Conservation (phyloP, 2,113 vertebrate genomes). For the Symphodus melops region DNA sequence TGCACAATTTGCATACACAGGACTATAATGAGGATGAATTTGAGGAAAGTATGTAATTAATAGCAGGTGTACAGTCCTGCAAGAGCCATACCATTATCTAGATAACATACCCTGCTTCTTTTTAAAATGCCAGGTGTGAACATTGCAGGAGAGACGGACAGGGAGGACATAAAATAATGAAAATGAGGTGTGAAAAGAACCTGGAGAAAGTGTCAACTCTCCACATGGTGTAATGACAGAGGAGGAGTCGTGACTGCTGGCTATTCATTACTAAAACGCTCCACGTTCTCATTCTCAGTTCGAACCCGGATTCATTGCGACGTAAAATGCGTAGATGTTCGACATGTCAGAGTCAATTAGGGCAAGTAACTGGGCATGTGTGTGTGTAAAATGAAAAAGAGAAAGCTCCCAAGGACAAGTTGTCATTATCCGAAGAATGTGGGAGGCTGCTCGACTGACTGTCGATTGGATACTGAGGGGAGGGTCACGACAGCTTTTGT, state of each 20-base stretch:
- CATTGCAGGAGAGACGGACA: neutral
- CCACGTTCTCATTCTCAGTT: slow-evolving; percentile 3
- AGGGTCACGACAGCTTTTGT: slow-evolving; percentile 31
- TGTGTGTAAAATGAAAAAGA: slow-evolving; percentile 1
- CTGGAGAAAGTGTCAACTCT: slow-evolving; percentile 13
- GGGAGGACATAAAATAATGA: slow-evolving; percentile 1
- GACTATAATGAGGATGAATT: neutral
- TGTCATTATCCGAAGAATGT: slow-evolving; percentile 44
- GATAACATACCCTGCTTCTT: neutral
- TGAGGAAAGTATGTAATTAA: neutral
- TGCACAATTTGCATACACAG: neutral
- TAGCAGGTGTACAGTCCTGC: neutral
- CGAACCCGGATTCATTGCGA: slow-evolving; percentile 1
- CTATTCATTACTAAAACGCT: slow-evolving; percentile 29
- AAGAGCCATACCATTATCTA: neutral
- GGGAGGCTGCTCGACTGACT: slow-evolving; percentile 53
- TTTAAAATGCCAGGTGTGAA: slow-evolving; percentile 30
- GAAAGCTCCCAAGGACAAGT: slow-evolving; percentile 42
- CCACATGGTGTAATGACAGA: slow-evolving; percentile 14
- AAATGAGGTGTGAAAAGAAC: slow-evolving; percentile 29
- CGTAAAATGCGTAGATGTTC: slow-evolving; percentile 32
- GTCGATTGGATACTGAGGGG: slow-evolving; percentile 41
- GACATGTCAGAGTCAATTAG: slow-evolving; percentile 41
- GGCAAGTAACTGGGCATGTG: slow-evolving; percentile 3
- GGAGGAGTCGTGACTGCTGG: slow-evolving; percentile 18